Percentiles rank a stretch among this genome's conserved stretches.
phyloP scores from a whole-genome alignment of 2,888 invertebrate genomes.

The Phoenoteleia sp. region DNA sequence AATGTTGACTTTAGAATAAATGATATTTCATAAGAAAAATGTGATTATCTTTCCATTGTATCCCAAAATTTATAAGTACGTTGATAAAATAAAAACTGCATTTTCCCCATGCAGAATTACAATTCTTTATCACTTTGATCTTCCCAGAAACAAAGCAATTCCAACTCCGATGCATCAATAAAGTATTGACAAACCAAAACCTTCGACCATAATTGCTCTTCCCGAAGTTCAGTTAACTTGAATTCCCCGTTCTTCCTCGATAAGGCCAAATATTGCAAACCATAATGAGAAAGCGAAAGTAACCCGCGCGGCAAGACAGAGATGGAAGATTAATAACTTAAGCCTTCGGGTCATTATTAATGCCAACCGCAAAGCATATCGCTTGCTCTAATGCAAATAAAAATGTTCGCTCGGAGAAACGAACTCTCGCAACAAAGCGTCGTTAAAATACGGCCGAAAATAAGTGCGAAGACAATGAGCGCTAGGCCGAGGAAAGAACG shows the following conservation, averaged over 20 bases:
- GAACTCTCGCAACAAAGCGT: conserved; percentile 14
- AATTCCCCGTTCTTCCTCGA: neutral
- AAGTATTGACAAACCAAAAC: too few species aligned
- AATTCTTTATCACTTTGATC: too few species aligned
- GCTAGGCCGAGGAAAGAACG: neutral
- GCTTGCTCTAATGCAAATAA: neutral
- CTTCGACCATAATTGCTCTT: too few species aligned
- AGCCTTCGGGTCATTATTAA: conserved; percentile 10
- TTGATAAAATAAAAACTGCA: too few species aligned
- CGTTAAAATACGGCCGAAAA: conserved; percentile 41
- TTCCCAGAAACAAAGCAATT: too few species aligned
- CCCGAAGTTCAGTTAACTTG: too few species aligned
- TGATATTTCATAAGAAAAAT: too few species aligned
- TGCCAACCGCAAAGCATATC: neutral
- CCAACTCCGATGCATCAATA: too few species aligned
- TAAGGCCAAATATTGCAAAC: conserved; percentile 6
- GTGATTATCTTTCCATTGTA: too few species aligned
- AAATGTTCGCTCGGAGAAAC: neutral
- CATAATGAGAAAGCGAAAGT: conserved; percentile 28
- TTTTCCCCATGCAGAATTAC: too few species aligned
- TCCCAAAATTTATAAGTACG: too few species aligned
- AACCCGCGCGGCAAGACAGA: neutral
- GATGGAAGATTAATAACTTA: conserved; percentile 22
- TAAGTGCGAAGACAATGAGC: conserved; percentile 47
- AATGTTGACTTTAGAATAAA: too few species aligned